A percentile compares a stretch with the other conserved stretches of the same genome.
These are phyloP conservation scores for Danionella cerebrum DNA, from an alignment of 2,113 vertebrate genomes.

Conservation along the genomic window DNA sequence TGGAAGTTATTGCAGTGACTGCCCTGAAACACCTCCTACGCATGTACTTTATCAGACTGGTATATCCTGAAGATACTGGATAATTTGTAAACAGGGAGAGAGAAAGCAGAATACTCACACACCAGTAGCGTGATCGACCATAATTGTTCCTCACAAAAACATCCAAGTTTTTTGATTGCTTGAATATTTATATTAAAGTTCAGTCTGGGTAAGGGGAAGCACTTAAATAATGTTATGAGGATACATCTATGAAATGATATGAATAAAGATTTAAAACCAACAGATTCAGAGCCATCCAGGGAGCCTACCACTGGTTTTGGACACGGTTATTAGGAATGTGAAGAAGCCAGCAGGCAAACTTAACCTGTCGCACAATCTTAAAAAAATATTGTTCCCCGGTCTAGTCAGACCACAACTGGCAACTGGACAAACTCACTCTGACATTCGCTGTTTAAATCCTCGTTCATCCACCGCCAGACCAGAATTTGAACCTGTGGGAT, in stretches of 20 bases:
- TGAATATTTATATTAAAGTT: no score
- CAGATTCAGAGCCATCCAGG: conserved; percentile 5
- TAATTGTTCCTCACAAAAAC: not conserved
- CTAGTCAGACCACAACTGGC: conserved; percentile 40
- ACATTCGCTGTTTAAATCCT: conserved; percentile 23
- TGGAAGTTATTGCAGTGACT: conserved; percentile 16
- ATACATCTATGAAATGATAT: not conserved
- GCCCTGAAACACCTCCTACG: conserved; percentile 7
- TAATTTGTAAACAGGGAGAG: conserved; percentile 3
- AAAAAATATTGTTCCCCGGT: conserved; percentile 52
- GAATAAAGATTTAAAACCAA: conserved; percentile 29
- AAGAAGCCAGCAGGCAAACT: conserved; percentile 21
- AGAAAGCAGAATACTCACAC: not conserved
- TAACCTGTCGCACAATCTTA: conserved; percentile 42
- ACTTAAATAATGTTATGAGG: not conserved
- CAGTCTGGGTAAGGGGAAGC: not conserved
- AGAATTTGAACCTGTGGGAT: conserved; percentile 13
- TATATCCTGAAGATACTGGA: not conserved
- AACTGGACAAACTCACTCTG: conserved; percentile 50
- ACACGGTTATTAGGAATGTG: conserved; percentile 28
- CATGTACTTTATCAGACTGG: not conserved
- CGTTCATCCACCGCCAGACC: conserved; percentile 7
- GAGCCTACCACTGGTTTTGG: conserved; percentile 1
- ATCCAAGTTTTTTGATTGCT: not conserved
- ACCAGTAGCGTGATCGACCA: no score